Evolutionary conservation across 2,797 vertebrate genomes (phyloP), one percentile per base, ranked within the genome.

Genomic region (Fundulus diaphanus): DNA sequence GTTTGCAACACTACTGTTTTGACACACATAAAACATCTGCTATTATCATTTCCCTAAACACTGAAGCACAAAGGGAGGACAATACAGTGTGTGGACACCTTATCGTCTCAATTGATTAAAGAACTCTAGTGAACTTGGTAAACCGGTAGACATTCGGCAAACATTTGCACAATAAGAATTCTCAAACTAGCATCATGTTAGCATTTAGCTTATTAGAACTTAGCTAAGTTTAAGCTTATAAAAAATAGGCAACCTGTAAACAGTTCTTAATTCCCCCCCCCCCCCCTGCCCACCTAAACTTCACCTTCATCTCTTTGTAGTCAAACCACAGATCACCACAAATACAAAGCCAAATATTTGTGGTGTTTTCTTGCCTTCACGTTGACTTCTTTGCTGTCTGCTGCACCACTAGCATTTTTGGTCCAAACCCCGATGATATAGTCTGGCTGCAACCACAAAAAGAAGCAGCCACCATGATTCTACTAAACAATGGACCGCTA

Each of bases 381-480:
- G 51, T 51, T 27, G 27, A 54, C 27, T 16, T 68, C 80, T 74
- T 59, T 72, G 72, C 73, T 56, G 18, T 78, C 79, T 72, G 75
- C 72, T 63, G 22, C n/a, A 29, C 48, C 69, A 5, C 44, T 24
- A 31, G 51, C 57, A 27, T 81, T 76, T 76, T 78, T 27, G 70
- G 61, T 82, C 73, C 70, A 74, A 80, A 70, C 54, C 68, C 24
- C 12, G 22, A 78, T 81, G 70, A 83, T 46, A 83, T 46, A 70
- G 79, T 68, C 56, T 63, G 51, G 66, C 72, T 79, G 63, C 73
- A 80, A 88, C 89, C 85, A 70, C 87, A 83, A 54, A 67, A 77
- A 49, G 81, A 69, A 72, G 33, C 69, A 46, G 18, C 51, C 69
- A 52, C 84, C 76, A 76, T 16, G 59, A 84, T 77, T 57, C 86